phyloP scores from a whole-genome alignment of 2,888 invertebrate genomes.

The Acholoe squamosa region DNA sequence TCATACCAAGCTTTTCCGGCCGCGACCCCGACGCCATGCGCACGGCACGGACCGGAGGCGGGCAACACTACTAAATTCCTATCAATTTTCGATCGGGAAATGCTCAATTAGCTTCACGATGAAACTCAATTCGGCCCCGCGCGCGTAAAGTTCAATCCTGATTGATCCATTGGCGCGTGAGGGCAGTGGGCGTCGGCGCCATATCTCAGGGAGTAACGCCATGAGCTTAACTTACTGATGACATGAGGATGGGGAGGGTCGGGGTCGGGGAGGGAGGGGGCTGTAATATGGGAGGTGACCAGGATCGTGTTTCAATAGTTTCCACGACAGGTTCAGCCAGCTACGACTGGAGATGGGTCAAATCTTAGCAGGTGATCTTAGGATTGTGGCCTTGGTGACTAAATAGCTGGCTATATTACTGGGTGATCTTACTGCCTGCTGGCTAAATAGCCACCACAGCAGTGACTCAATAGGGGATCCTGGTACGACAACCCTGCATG shows the following conservation, averaged over 20 bases:
- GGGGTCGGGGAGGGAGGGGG: background rate
- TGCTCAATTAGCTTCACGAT: slow-evolving; percentile 57
- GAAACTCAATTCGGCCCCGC: slow-evolving; percentile 51
- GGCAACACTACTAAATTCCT: slow-evolving; percentile 62
- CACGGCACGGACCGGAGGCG: background rate
- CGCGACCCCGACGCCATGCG: background rate
- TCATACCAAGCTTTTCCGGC: background rate
- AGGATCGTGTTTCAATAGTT: too few species aligned
- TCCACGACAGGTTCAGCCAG: too few species aligned
- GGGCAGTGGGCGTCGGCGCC: slow-evolving; percentile 23
- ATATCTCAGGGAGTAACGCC: slow-evolving; percentile 53
- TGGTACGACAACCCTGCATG: too few species aligned
- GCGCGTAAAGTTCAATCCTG: slow-evolving; percentile 44
- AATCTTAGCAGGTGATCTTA: too few species aligned
- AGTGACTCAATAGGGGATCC: too few species aligned
- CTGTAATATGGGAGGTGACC: background rate
- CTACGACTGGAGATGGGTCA: too few species aligned
- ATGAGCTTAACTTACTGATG: slow-evolving; percentile 37
- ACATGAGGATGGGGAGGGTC: background rate
- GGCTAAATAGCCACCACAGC: too few species aligned
- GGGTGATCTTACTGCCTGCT: too few species aligned
- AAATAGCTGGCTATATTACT: too few species aligned
- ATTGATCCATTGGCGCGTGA: slow-evolving; percentile 45
- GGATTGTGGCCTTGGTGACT: too few species aligned
- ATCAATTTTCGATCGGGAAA: slow-evolving; percentile 62